Evolutionary conservation across 2,797 vertebrate genomes (phyloP), one percentile per base, ranked within the genome.

Genomic region (Tapirus indicus): DNA sequence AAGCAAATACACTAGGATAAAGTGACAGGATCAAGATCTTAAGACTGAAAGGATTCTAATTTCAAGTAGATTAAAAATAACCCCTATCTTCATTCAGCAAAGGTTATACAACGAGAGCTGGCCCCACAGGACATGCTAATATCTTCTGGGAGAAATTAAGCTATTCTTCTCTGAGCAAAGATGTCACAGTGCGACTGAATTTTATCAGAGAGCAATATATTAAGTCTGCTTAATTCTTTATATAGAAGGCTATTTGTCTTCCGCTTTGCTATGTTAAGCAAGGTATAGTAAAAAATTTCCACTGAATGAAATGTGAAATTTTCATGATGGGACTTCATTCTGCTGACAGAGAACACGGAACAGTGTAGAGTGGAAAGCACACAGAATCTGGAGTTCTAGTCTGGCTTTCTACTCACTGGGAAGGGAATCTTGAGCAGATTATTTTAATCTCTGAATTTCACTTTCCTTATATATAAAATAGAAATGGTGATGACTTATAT

Each of bases 231-330:
- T 25, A 58, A 23, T 21, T 77, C 7, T 14, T 80, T 91, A 96
- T 93, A 58, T 64, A 77, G 32, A 72, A 60, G 86, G n/a, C 88
- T 64, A 93, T 93, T 44, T 93, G 71, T 96, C 91, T 95, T 77
- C 90, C 10, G 83, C 56, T 83, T 80, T 93, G 64, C 68, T 66
- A 10, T 47, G 77, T 91, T 58, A 58, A 56, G 21, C 8, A 0
- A 68, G 35, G 74, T 41, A 41, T 11, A 64, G 66, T 44, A 80
- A 93, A 52, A 66, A 77, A 74, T 17, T 83, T 93, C 66, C 87
- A 75, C 44, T 7, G 62, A 77, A n/a, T 23, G 60, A 72, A 85
- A 82, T n/a, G 54, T 66, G 54, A 88, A n/a, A 35, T 52, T 71
- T 62, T 64, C 44, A n/a, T 8, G 13, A 32, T 20, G 35, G 74